phyloP scores from a whole-genome alignment of 2,113 vertebrate species.

The Neolamprologus kungweensis region DNA sequence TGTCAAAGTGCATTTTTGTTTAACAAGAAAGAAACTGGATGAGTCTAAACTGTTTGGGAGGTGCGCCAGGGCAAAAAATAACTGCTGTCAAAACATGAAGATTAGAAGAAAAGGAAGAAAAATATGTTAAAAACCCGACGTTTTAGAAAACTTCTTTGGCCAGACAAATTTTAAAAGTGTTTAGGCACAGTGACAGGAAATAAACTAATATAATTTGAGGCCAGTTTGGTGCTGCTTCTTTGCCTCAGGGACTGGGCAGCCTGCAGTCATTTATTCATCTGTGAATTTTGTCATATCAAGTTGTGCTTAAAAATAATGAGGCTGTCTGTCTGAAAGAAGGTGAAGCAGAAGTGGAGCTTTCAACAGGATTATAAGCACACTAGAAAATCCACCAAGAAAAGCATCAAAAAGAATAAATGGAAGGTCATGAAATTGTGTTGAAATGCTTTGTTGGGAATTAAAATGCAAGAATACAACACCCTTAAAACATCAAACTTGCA shows the following conservation, averaged over 20 bases:
- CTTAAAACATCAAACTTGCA: not conserved
- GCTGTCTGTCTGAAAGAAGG: not conserved
- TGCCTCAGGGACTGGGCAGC: not conserved
- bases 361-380: not conserved
- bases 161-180: not conserved
- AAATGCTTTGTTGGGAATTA: not conserved
- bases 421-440: not conserved
- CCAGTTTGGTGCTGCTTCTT: not conserved
- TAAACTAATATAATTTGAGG: not conserved
- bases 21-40: not conserved
- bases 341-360: not conserved
- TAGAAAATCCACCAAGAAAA: not conserved
- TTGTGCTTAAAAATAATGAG: not conserved
- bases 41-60: not conserved
- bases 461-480: not conserved
- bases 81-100: not conserved
- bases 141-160: not conserved
- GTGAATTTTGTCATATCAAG: not conserved
- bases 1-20: not conserved
- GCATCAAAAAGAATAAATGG: not conserved
- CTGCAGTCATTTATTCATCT: not conserved
- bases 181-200: not conserved
- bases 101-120: not conserved
- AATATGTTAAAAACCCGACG: fast-evolving
- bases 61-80: not conserved